Evolutionary conservation across 2,888 invertebrate genomes (phyloP).

Genomic region (Aleiodes alternator): DNA sequence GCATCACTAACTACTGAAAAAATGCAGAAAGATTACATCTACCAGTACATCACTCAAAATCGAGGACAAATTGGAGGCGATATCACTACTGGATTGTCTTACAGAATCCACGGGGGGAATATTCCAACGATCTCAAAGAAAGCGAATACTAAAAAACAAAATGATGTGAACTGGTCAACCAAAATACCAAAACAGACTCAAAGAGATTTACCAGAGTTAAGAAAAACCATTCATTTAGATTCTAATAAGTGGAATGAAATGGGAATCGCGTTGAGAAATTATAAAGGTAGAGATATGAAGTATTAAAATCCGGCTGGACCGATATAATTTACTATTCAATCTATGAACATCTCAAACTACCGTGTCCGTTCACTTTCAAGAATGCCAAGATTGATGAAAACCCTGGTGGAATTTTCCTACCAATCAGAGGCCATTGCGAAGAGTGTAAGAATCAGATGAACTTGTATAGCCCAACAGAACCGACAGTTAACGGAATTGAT

Average conservation of each 20-base stretch:
- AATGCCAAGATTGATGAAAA: slow-evolving; percentile 48
- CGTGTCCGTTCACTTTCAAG: slow-evolving; percentile 52
- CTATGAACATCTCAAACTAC: slow-evolving; percentile 47
- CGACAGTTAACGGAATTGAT: slow-evolving; percentile 30
- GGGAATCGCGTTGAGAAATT: neutral
- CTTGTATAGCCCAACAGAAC: slow-evolving; percentile 45
- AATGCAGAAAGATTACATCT: too few species aligned
- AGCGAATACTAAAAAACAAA: too few species aligned
- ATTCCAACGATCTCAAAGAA: too few species aligned
- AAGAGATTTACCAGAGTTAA: too few species aligned
- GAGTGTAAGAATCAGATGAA: slow-evolving; percentile 51
- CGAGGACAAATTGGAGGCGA: too few species aligned
- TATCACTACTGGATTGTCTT: too few species aligned
- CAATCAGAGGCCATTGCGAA: slow-evolving; percentile 47
- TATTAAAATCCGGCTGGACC: neutral
- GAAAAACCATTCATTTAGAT: too few species aligned
- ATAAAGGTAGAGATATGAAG: neutral
- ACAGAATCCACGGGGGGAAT: too few species aligned
- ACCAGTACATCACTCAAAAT: too few species aligned
- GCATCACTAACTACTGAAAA: too few species aligned
- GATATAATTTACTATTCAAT: slow-evolving; percentile 1
- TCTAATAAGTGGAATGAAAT: neutral
- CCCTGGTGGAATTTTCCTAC: slow-evolving; percentile 42
- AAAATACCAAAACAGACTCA: too few species aligned
- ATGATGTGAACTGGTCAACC: too few species aligned